These are phyloP conservation scores for Scaptodrosophila lebanonensis DNA, from an alignment of 1,140 invertebrate genomes.

Conservation along the genomic window DNA sequence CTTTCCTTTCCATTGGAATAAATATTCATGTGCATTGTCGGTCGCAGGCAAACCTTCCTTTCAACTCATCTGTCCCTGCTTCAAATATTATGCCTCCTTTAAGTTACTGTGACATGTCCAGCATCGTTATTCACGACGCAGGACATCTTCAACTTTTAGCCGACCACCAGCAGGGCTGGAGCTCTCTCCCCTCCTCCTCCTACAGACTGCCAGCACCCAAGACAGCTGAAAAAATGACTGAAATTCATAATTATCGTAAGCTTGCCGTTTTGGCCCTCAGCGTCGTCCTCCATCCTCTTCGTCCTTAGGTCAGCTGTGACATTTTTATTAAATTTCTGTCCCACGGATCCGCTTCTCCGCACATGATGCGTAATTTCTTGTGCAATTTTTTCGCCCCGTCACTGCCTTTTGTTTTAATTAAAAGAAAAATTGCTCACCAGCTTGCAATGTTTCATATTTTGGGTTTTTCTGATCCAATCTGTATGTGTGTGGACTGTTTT, in stretches of 20 bases:
- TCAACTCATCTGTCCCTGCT: too few species aligned
- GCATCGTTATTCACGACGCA: too few species aligned
- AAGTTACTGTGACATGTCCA: too few species aligned
- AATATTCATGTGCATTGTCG: conserved; percentile 12
- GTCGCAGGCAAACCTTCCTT: too few species aligned
- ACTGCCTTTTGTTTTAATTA: conserved; percentile 38
- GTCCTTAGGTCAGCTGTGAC: conserved; percentile 40
- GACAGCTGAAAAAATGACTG: conserved; percentile 42
- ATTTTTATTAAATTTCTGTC: conserved; percentile 57
- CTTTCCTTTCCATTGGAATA: conserved; percentile 8
- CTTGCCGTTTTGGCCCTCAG: too few species aligned
- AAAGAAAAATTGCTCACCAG: conserved; percentile 28
- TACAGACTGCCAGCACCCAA: conserved; percentile 16
- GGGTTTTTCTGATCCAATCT: conserved; percentile 4
- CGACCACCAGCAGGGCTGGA: conserved; percentile 8
- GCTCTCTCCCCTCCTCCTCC: too few species aligned
- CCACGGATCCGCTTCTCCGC: neutral
- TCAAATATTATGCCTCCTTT: too few species aligned
- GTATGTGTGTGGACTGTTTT: neutral
- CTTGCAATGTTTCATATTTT: conserved; percentile 36
- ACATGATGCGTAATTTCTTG: conserved; percentile 9
- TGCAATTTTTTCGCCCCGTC: conserved; percentile 16
- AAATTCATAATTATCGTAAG: conserved; percentile 57
- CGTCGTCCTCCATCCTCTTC: conserved; percentile 12
- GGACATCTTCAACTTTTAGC: too few species aligned